A percentile compares a stretch with the other conserved stretches of the same genome.
Evolutionary conservation across 1,140 invertebrate species (phyloP).

Genomic region (Lepidurus apus): DNA sequence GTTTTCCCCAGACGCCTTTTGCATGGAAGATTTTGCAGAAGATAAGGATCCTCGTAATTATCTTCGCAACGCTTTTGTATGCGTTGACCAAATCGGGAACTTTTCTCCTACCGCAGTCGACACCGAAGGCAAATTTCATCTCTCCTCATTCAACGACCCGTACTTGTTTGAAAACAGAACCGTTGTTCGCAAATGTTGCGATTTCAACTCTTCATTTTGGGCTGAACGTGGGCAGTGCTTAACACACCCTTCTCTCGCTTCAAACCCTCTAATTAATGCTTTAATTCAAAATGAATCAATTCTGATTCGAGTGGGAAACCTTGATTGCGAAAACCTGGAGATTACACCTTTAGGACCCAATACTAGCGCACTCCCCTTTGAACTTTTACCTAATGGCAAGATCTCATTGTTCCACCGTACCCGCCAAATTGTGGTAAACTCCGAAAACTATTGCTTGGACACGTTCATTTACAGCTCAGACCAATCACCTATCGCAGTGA

Average conservation of each 20-base stretch:
- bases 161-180: not conserved
- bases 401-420: not conserved
- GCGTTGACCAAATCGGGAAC: not conserved
- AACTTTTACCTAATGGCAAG: not conserved
- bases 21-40: slow-evolving; percentile 31
- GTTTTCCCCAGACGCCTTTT: not conserved
- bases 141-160: not conserved
- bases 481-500: not conserved
- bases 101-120: not conserved
- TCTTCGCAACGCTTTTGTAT: slow-evolving; percentile 24
- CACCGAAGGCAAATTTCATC: not conserved
- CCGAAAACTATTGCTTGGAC: slow-evolving; percentile 24
- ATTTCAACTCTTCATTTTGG: not conserved
- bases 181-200: slow-evolving; percentile 28
- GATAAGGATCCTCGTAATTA: slow-evolving; percentile 3
- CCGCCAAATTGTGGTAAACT: not conserved
- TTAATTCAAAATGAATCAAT: slow-evolving; percentile 17
- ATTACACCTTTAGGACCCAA: not conserved
- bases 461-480: slow-evolving; percentile 19
- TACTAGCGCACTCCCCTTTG: not conserved
- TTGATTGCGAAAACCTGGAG: not conserved
- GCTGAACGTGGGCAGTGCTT: not conserved
- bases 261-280: not conserved
- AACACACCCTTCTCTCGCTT: not conserved
- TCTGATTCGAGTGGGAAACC: slow-evolving; percentile 8